Percentiles rank a stretch among this genome's conserved stretches.
phyloP scores from a whole-genome alignment of 2,888 invertebrate genomes.

The Carpatolechia fugitivella region DNA sequence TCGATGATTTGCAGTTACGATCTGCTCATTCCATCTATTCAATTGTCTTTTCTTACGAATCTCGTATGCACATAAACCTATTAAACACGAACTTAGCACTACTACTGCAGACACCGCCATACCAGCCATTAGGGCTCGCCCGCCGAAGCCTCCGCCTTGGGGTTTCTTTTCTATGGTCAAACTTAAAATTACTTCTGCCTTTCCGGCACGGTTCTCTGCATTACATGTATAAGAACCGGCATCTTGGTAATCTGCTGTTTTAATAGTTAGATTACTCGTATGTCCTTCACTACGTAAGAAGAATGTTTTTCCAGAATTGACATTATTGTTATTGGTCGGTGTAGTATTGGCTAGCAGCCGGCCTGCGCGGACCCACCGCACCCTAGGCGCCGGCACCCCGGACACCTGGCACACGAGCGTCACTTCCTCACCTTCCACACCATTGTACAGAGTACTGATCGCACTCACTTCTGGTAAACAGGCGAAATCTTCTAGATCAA shows the following conservation, averaged over 20 bases:
- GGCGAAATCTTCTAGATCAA: conserved; percentile 89
- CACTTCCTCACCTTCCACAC: conserved; percentile 85
- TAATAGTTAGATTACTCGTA: conserved; percentile 86
- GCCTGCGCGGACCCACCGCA: conserved; percentile 86
- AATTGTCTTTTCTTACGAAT: conserved; percentile 80
- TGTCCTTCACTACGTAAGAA: conserved; percentile 83
- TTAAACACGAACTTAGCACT: conserved; percentile 82
- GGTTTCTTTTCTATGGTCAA: conserved; percentile 84
- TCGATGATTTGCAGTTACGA: conserved; percentile 67
- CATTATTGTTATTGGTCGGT: conserved; percentile 38
- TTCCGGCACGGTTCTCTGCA: conserved; percentile 90
- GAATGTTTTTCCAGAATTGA: conserved; percentile 80
- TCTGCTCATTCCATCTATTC: conserved; percentile 75
- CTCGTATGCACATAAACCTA: conserved; percentile 83
- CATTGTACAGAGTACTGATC: conserved; percentile 78
- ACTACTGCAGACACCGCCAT: conserved; percentile 84
- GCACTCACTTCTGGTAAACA: conserved; percentile 86
- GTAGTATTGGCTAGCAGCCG: conserved; percentile 83
- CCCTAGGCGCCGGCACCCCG: conserved; percentile 85
- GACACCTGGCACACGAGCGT: conserved; percentile 85
- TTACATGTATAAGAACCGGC: conserved; percentile 87
- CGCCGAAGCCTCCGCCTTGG: conserved; percentile 79
- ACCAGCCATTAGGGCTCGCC: conserved; percentile 82
- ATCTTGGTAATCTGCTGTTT: conserved; percentile 85
- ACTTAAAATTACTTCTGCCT: conserved; percentile 85